Conservation (phyloP, 1,140 invertebrate species). For the Daktulosphaira vitifoliae region DNA sequence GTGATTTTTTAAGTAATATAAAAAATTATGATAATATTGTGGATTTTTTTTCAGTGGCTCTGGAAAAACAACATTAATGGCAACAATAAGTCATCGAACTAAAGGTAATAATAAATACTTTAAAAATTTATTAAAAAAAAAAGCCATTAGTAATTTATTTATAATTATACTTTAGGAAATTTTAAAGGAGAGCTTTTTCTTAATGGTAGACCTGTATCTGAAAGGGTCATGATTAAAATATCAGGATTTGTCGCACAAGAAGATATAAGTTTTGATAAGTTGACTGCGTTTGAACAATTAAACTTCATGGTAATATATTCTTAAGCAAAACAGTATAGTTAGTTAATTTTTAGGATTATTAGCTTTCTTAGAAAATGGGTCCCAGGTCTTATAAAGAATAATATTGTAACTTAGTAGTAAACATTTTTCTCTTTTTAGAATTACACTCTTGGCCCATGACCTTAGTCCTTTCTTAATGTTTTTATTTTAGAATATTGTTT, state of each 20-base stretch:
- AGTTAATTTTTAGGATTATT: not conserved
- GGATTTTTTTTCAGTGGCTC: conserved; percentile 49
- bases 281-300: conserved; percentile 63
- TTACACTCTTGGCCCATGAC: no score
- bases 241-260: conserved; percentile 65
- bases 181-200: conserved; percentile 56
- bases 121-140: no score
- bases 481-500: not conserved
- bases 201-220: conserved; percentile 54
- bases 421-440: no score
- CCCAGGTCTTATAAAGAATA: no score
- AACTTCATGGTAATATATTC: conserved; percentile 58
- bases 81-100: conserved; percentile 56
- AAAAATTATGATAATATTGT: not conserved
- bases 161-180: conserved; percentile 43
- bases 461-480: no score
- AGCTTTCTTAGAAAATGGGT: not conserved
- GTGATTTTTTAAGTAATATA: conserved; percentile 27
- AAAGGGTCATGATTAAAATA: conserved; percentile 55
- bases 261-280: conserved; percentile 56
- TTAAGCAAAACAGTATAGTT: not conserved
- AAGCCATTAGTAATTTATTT: no score
- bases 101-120: conserved; percentile 44
- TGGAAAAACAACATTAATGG: conserved; percentile 62
- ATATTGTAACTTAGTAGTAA: no score